Evolutionary conservation across 1,140 invertebrate species (phyloP).

Genomic region (Andricus grossulariae): DNA sequence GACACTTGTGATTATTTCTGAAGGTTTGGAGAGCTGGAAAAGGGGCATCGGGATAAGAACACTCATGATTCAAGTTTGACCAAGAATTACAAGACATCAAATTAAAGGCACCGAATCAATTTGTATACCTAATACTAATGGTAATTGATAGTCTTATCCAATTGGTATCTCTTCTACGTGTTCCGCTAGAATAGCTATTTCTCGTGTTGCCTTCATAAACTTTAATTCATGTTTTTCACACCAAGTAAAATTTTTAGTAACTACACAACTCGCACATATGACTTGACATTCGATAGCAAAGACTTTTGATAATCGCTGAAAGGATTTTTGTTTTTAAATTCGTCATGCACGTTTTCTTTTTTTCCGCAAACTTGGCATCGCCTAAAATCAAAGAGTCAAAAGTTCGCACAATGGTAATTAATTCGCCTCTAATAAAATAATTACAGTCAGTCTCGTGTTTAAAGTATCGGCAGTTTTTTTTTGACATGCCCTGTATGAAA

Average conservation of each 20-base stretch:
- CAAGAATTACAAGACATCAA: no score
- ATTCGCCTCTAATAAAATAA: constrained; percentile 34
- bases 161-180: neutral
- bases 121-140: neutral
- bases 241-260: neutral
- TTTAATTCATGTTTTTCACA: neutral
- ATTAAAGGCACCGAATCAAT: no score
- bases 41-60: no score
- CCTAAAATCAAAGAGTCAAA: neutral
- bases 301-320: neutral
- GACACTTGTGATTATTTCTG: no score
- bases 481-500: constrained; percentile 41
- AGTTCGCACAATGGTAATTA: neutral
- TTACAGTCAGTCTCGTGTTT: constrained; percentile 57
- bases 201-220: neutral
- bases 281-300: constrained; percentile 5
- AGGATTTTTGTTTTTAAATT: no score
- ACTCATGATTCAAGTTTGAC: no score
- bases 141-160: neutral
- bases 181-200: neutral
- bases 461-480: constrained; percentile 59
- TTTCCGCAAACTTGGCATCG: neutral
- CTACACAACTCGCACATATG: constrained; percentile 17
- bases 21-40: no score
- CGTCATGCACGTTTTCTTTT: no score